Evolutionary conservation across 2,888 invertebrate species (phyloP), one percentile per base, ranked within the genome.

Genomic region (Acanthosoma haemorrhoidale): DNA sequence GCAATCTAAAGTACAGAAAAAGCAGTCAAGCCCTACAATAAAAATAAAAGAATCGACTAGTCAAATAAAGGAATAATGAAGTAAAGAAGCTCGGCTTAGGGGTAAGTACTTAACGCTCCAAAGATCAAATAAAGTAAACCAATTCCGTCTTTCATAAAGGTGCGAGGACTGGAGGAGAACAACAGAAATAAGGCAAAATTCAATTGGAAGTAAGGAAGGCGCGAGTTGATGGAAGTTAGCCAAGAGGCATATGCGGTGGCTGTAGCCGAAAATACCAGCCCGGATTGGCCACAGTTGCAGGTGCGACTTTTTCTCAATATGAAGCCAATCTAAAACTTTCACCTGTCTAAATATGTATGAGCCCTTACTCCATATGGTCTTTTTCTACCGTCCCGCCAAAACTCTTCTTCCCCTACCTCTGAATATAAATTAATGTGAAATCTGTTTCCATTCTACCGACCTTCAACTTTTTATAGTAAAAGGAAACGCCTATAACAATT

Each of bases 271-370:
- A n/a, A n/a, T n/a, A 11, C 41, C 43, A 18, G 25, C 4, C 29
- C 15, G 64, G 13, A 41, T 41, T 25, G 31, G 9, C 25, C 15
- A 64, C 25, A 39, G 64, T 0, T 18, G 31, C 64, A 64, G 64
- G 64, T 64, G 64, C 41, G 64, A 64, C 39, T 64, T 39, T 39
- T 38, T 31, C 64, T 64, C 64, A 64, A 64, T 64, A 64, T 64
- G 64, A 39, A 64, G 64, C 64, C 64, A 64, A 64, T 64, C 64
- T 64, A 64, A 64, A 64, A 64, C 64, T 64, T 64, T 64, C 64
- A 64, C 64, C 64, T 64, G 38, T 41, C 64, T 64, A 64, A 64
- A 64, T 64, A 64, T 64, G 64, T 64, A 64, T 64, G 64, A 64
- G 64, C 39, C 39, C 64, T 38, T 41, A 59, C 59, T 64, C 39